These are phyloP conservation scores for Eulemur coronatus DNA, from an alignment of 2,797 vertebrate genomes.

Conservation along the genomic window DNA sequence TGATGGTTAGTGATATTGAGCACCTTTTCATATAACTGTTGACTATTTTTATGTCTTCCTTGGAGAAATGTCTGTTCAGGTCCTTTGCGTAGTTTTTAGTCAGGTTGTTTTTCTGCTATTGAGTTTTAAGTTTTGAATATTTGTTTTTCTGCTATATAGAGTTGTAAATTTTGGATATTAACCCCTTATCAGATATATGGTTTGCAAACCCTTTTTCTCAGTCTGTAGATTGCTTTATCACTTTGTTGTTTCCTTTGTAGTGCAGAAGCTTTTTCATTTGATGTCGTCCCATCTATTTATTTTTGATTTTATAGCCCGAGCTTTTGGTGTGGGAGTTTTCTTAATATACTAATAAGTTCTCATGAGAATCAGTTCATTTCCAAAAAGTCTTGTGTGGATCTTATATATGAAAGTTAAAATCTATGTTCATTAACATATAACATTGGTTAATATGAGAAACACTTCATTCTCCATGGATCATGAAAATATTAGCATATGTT, in stretches of 20 bases:
- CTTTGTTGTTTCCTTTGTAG: not conserved
- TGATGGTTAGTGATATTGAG: not conserved
- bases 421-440: not conserved
- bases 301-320: not conserved
- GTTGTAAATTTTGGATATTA: not conserved
- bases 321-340: not conserved
- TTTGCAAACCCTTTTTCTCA: not conserved
- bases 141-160: not conserved
- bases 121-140: not conserved
- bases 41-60: not conserved
- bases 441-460: not conserved
- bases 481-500: constrained; percentile 20
- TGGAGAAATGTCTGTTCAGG: not conserved
- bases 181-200: not conserved
- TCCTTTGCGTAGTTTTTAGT: not conserved
- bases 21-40: not conserved
- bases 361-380: constrained; percentile 21
- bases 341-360: not conserved
- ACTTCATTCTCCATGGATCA: not conserved
- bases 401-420: constrained; percentile 8
- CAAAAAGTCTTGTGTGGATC: not conserved
- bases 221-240: not conserved
- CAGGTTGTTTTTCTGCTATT: not conserved
- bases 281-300: not conserved
- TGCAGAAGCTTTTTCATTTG: not conserved